These are phyloP conservation scores for Andrena dorsata DNA, from an alignment of 2,888 invertebrate species.

Conservation along the genomic window DNA sequence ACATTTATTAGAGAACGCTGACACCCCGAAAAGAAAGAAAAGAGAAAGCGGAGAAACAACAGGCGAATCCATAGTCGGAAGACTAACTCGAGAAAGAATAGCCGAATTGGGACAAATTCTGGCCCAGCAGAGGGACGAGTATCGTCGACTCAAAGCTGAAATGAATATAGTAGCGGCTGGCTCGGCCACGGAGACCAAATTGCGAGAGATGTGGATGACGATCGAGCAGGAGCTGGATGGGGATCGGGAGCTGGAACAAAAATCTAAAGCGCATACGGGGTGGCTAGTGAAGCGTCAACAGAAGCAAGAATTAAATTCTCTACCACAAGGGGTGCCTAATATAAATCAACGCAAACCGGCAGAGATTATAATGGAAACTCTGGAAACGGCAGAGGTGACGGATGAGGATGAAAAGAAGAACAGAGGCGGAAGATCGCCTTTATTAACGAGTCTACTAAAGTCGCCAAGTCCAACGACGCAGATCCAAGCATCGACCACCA, in stretches of 20 bases:
- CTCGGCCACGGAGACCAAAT: slow-evolving; percentile 89
- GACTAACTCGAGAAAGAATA: slow-evolving; percentile 91
- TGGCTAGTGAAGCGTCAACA: slow-evolving; percentile 81
- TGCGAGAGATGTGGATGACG: slow-evolving; percentile 91
- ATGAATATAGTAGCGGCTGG: slow-evolving; percentile 87
- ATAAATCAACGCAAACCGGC: slow-evolving; percentile 72
- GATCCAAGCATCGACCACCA: slow-evolving; percentile 79
- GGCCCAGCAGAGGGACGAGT: slow-evolving; percentile 90
- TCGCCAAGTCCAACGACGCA: slow-evolving; percentile 87
- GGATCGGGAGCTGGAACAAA: slow-evolving; percentile 89
- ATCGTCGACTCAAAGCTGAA: slow-evolving; percentile 90
- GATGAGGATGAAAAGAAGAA: slow-evolving; percentile 81
- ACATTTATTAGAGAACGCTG: slow-evolving; percentile 92
- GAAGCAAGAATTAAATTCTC: slow-evolving; percentile 75
- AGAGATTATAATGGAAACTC: slow-evolving; percentile 62
- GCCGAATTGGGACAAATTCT: slow-evolving; percentile 91
- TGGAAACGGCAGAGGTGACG: slow-evolving; percentile 69
- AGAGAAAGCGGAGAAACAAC: slow-evolving; percentile 90
- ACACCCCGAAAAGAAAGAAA: slow-evolving; percentile 94
- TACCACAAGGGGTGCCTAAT: slow-evolving; percentile 56
- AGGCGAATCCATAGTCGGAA: slow-evolving; percentile 91
- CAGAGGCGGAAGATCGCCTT: slow-evolving; percentile 86
- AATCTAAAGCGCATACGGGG: slow-evolving; percentile 86
- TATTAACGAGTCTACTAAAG: slow-evolving; percentile 93
- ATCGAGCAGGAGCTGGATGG: slow-evolving; percentile 88